Base-by-base conservation (phyloP, 2,888 invertebrate genomes). In the Parnassius orleans region DNA sequence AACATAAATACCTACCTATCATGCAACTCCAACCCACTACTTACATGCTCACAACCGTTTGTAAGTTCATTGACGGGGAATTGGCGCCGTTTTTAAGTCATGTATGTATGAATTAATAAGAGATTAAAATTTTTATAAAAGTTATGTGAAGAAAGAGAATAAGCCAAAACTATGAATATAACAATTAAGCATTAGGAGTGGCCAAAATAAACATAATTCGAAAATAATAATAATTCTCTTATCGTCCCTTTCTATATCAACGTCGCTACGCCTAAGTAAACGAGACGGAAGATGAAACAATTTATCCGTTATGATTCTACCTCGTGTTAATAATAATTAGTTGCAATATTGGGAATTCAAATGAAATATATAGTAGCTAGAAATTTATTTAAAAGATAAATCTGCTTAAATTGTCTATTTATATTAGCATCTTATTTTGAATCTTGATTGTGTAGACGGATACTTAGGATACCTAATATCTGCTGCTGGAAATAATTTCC, bases 31-130 rank as follows among this genome's bases (percentile, higher is more conserved):
- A 43, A 63, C 57, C 54, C 64, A 68, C 69, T 65, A 69, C 66
- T 66, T 66, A 70, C 68, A 69, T 65, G 69, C 67, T 66, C 67
- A 70, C 68, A 67, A 71, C 64, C 60, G 64, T 61, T 68, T 72
- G 69, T 73, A 77, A 76, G 71, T 79, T 78, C 80, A 81, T 81
- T 80, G 80, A 80, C 68, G 74, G 79, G 65, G 68, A 75, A 73
- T 80, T 78, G 77, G 78, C 80, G 80, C 80, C 77, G 71, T 76
- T 70, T 72, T 68, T 64, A 67, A 66, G 63, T 64, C 57, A 63
- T 19, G 50, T 62, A 58, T 15, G 7, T 33, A 3, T 33, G 46
- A n/a, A 46, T 11, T n/a, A 50, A 52, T 51, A 51, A 59, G 24
- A 44, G 7, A 43, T 11, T 33, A 10, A 14, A 44, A 48, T 33